Evolutionary conservation across 37 sponge, comb jelly and placozoan genomes (phyloP).

Genomic region (Dysidea cf. avara): DNA sequence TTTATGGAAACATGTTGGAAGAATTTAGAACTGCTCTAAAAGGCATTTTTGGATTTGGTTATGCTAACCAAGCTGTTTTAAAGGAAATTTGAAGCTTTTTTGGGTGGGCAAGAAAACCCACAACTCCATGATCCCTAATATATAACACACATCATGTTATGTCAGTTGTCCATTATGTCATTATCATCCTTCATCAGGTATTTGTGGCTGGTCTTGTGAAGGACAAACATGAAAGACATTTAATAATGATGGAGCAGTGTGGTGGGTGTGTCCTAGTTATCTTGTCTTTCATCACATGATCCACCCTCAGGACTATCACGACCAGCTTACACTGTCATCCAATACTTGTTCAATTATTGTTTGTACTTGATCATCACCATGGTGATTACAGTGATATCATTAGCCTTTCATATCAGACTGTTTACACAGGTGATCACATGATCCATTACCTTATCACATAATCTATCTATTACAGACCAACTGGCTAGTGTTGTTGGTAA

Average conservation of each 20-base stretch:
- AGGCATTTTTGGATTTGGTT: too few species aligned
- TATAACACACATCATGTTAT: too few species aligned
- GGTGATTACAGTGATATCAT: slow-evolving; percentile 23
- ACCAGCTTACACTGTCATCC: slow-evolving; percentile 67
- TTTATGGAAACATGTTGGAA: too few species aligned
- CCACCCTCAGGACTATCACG: slow-evolving; percentile 59
- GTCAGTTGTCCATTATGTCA: too few species aligned
- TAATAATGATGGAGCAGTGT: slow-evolving; percentile 90
- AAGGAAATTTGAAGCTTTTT: too few species aligned
- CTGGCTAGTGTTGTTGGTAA: slow-evolving; percentile 33
- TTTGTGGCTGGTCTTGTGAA: slow-evolving; percentile 63
- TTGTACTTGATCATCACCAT: slow-evolving; percentile 45
- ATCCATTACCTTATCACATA: neutral
- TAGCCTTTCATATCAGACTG: slow-evolving; percentile 57
- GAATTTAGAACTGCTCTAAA: too few species aligned
- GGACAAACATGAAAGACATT: slow-evolving; percentile 67
- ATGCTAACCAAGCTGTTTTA: too few species aligned
- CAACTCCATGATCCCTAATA: too few species aligned
- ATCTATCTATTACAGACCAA: slow-evolving; percentile 38
- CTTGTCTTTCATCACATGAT: too few species aligned
- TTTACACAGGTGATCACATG: slow-evolving; percentile 68
- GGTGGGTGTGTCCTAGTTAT: too few species aligned
- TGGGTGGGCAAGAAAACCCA: too few species aligned
- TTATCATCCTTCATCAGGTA: too few species aligned
- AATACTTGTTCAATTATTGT: slow-evolving; percentile 56